A percentile compares a stretch with the other conserved stretches of the same genome.
Evolutionary conservation across 1,140 invertebrate genomes (phyloP).

Genomic region (Cydia splendana): DNA sequence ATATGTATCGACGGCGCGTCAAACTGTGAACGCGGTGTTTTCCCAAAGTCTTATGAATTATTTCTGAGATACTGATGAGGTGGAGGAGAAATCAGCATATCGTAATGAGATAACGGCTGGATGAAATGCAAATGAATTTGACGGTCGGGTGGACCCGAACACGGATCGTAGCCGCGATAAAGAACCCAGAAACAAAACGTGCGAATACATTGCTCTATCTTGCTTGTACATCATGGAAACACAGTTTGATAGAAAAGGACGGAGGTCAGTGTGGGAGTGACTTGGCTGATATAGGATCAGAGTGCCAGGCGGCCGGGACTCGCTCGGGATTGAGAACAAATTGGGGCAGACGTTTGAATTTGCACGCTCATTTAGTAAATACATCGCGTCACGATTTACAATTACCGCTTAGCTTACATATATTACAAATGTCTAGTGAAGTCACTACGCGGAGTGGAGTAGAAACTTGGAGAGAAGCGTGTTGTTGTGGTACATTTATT

Average conservation of each 20-base stretch:
- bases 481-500: conserved; percentile 6
- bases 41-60: conserved; percentile 43
- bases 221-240: background rate
- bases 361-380: conserved; percentile 48
- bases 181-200: conserved; percentile 13
- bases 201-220: background rate
- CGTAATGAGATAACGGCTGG: conserved; percentile 62
- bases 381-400: conserved; percentile 40
- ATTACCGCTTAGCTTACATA: conserved; percentile 39
- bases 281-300: conserved; percentile 2
- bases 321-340: conserved; percentile 50
- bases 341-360: conserved; percentile 49
- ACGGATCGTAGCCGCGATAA: conserved; percentile 30
- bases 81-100: conserved; percentile 48
- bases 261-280: background rate
- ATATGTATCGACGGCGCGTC: conserved; percentile 41
- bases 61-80: conserved; percentile 43
- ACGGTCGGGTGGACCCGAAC: conserved; percentile 51
- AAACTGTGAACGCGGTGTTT: conserved; percentile 40
- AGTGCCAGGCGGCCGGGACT: conserved; percentile 9
- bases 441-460: conserved; percentile 11
- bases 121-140: conserved; percentile 68
- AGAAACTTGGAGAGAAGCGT: conserved; percentile 6
- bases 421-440: conserved; percentile 36
- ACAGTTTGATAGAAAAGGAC: conserved; percentile 16